Evolutionary conservation across 2,888 invertebrate genomes (phyloP), one percentile per base, ranked within the genome.

Genomic region (Agrochola circellaris): DNA sequence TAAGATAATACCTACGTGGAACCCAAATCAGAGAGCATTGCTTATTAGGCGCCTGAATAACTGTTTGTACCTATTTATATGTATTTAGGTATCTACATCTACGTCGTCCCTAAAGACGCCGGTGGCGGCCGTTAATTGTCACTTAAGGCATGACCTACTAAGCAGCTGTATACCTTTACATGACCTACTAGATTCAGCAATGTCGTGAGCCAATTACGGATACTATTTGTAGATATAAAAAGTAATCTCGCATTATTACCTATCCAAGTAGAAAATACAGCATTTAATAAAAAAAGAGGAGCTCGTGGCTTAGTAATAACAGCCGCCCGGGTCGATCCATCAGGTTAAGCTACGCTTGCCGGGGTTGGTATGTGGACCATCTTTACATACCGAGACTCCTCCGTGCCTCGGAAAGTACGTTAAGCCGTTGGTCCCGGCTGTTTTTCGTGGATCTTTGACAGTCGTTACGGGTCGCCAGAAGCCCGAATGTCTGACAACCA

Each of bases 131-230:
- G 79, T 83, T 79, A 83, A 81, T 84, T 79, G 67, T 79, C 81
- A 83, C 73, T 83, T 77, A 79, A 73, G 80, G 70, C 76, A 71
- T 75, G 86, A 74, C 72, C 66, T 69, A 86, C 74, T 78, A 69
- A 80, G 56, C 80, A 69, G 34, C 54, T 61, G 60, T 75, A 70
- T 58, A 62, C 66, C 69, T 70, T 62, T 66, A 71, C 68, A 76
- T 77, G 77, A 70, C 79, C 79, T 80, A 74, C 67, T 73, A 67
- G 62, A 75, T 61, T 64, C 54, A 64, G 38, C 73, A 72, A 66
- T 66, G 62, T 71, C 20, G 30, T 8, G 34, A 30, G 30, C 58
- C 51, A 67, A 81, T 80, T 38, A 62, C 34, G 42, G 48, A 58
- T 42, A 20, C 20, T 67, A 71, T 77, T 67, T 45, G 66, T 42